phyloP scores from a whole-genome alignment of 2,113 vertebrate genomes.

The Nothocercus julius region DNA sequence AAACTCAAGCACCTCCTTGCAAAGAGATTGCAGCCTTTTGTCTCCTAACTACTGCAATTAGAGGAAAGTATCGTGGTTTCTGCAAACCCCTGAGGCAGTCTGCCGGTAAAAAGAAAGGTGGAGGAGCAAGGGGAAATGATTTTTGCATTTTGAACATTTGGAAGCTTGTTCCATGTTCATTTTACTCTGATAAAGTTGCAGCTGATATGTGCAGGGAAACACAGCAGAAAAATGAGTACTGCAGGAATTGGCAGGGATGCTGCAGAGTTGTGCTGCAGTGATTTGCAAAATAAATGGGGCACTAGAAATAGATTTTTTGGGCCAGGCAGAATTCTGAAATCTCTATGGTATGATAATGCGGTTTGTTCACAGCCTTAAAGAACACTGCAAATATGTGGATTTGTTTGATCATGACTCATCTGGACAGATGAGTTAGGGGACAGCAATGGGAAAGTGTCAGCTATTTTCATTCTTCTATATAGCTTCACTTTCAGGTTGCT shows the following conservation, averaged over 20 bases:
- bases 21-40: neutral
- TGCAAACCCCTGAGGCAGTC: neutral
- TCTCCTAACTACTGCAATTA: neutral
- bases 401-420: constrained; percentile 7
- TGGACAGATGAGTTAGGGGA: neutral
- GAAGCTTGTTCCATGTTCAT: neutral
- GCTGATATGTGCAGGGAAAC: neutral
- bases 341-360: neutral
- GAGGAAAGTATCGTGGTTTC: neutral
- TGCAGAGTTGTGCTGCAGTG: constrained; percentile 29
- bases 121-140: neutral
- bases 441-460: neutral
- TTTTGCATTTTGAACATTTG: neutral
- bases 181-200: neutral
- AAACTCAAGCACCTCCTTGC: neutral
- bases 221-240: constrained; percentile 17
- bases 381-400: neutral
- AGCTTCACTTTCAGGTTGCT: constrained; percentile 25
- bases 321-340: neutral
- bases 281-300: constrained; percentile 42
- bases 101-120: neutral
- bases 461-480: constrained; percentile 36
- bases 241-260: neutral
- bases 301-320: constrained; percentile 6
- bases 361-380: neutral